Percentiles rank a stretch among this genome's conserved stretches.
Evolutionary conservation across 2,113 vertebrate genomes (phyloP).

Genomic region (Poicephalus meyeri): DNA sequence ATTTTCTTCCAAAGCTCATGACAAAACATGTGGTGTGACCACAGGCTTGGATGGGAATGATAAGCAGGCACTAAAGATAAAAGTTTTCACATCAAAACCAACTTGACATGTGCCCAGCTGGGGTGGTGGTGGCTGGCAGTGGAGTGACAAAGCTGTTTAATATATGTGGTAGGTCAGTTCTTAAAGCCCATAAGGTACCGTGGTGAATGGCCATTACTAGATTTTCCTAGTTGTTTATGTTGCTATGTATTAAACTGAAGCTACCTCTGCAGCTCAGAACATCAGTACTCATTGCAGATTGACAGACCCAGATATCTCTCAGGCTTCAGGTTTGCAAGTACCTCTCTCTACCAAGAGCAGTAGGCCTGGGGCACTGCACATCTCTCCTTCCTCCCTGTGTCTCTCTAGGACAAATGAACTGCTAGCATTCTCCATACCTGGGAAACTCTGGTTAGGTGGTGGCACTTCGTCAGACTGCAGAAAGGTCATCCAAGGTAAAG

Average conservation of each 20-base stretch:
- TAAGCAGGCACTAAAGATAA: neutral
- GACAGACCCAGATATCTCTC: neutral
- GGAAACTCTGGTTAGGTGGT: neutral
- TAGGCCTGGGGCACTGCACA: neutral
- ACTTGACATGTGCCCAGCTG: neutral
- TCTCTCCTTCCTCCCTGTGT: neutral
- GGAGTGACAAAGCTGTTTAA: neutral
- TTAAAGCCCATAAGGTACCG: neutral
- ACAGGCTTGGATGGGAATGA: neutral
- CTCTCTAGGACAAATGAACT: neutral
- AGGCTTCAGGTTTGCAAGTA: neutral
- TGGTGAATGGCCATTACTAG: neutral
- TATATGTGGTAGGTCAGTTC: neutral
- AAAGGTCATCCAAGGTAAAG: neutral
- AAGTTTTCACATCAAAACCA: neutral
- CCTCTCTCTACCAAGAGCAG: neutral
- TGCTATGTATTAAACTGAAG: neutral
- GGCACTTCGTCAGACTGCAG: neutral
- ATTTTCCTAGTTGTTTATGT: neutral
- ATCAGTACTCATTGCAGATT: neutral
- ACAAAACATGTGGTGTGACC: neutral
- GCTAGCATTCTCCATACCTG: neutral
- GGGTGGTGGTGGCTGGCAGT: neutral
- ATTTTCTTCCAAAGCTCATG: neutral
- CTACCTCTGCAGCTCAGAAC: neutral